Percentiles rank a stretch among this genome's conserved stretches.
phyloP scores from a whole-genome alignment of 2,113 vertebrate genomes.

The Brachypteracias leptosomus region DNA sequence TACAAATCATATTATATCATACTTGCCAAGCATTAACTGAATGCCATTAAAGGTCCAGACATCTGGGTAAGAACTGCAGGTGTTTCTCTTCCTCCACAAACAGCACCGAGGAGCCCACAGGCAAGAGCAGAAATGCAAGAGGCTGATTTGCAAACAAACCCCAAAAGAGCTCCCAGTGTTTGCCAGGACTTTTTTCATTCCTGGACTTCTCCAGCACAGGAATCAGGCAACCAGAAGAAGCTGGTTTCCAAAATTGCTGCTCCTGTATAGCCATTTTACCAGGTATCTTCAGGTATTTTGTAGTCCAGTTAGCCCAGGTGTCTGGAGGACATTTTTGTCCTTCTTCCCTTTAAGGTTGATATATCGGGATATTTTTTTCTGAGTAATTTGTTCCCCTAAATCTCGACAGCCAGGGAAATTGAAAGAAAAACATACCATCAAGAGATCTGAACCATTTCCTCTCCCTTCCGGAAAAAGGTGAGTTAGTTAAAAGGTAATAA shows the following conservation, averaged over 20 bases:
- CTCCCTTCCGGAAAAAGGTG: not conserved
- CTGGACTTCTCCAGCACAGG: not conserved
- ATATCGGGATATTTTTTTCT: not conserved
- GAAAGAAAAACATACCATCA: not conserved
- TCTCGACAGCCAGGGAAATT: not conserved
- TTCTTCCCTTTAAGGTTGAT: not conserved
- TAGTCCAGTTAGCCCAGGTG: not conserved
- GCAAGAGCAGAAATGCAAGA: not conserved
- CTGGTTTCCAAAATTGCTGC: not conserved
- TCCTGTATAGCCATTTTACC: not conserved
- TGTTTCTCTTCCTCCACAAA: not conserved
- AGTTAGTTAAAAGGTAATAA: not conserved
- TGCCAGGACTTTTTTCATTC: not conserved
- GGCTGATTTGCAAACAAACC: not conserved
- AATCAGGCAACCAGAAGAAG: not conserved
- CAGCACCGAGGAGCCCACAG: not conserved
- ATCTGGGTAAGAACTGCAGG: not conserved
- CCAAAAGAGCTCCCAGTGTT: not conserved
- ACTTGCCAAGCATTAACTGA: not conserved
- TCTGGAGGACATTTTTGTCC: not conserved
- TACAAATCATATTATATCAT: not conserved
- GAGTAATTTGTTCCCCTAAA: not conserved
- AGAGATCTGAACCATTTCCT: not conserved
- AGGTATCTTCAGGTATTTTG: not conserved
- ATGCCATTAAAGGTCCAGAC: not conserved